A percentile compares a stretch with the other conserved stretches of the same genome.
These are phyloP conservation scores for Neosilurus mollespiculum DNA, from an alignment of 2,797 vertebrate species.

Conservation along the genomic window DNA sequence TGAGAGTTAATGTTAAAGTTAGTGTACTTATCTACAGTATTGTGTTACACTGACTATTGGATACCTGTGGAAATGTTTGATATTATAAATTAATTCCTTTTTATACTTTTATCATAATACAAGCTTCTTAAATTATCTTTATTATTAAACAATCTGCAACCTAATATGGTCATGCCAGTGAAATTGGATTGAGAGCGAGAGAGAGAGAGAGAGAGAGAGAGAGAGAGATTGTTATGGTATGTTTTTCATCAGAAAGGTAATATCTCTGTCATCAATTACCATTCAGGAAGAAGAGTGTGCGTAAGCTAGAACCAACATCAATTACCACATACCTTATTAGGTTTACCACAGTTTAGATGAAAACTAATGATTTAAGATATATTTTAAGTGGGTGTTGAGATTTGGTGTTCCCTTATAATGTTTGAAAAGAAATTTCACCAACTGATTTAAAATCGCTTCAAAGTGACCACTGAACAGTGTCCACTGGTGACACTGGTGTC, in stretches of 20 bases:
- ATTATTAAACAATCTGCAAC: neutral
- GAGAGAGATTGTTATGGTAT: neutral
- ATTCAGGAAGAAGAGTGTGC: neutral
- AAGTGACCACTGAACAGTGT: neutral
- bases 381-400: neutral
- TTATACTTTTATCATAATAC: neutral
- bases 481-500: no score
- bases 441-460: neutral
- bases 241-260: conserved; percentile 27
- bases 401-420: neutral
- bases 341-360: neutral
- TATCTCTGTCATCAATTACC: conserved; percentile 31
- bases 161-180: neutral
- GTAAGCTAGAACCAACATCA: conserved; percentile 14
- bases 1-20: neutral
- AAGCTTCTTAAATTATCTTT: neutral
- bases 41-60: neutral
- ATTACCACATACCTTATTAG: conserved; percentile 30
- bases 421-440: conserved; percentile 2
- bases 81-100: neutral
- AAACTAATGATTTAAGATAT: conserved; percentile 7
- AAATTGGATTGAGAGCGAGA: conserved; percentile 26
- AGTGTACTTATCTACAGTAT: neutral
- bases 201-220: conserved; percentile 4
- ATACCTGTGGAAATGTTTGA: neutral